Evolutionary conservation across 2,797 vertebrate genomes (phyloP).

Genomic region (Clamator glandarius): DNA sequence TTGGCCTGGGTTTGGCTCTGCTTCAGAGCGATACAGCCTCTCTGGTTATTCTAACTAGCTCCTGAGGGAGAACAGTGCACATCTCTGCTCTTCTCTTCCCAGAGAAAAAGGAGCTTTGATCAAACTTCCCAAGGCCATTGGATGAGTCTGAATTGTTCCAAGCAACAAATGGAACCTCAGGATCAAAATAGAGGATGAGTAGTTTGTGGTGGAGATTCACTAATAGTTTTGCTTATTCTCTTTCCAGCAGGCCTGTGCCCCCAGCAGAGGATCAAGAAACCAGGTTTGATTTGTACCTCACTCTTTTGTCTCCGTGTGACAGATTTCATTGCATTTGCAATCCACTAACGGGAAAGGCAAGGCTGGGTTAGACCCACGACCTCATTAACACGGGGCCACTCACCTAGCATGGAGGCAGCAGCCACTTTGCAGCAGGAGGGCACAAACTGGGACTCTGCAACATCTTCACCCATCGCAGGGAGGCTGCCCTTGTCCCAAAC

Average conservation of each 20-base stretch:
- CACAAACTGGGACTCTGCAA: neutral
- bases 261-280: conserved; percentile 62
- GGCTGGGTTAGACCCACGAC: neutral
- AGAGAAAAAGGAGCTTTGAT: neutral
- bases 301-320: neutral
- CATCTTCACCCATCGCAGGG: neutral
- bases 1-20: neutral
- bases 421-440: neutral
- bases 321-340: neutral
- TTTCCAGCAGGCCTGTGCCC: conserved; percentile 32
- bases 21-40: neutral
- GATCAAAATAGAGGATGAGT: neutral
- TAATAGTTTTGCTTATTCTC: neutral
- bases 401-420: neutral
- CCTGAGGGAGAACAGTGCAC: neutral
- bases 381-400: neutral
- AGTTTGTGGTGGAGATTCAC: neutral
- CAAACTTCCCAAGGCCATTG: neutral
- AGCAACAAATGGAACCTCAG: neutral
- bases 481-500: too few species aligned
- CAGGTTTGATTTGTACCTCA: conserved; percentile 12
- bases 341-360: neutral
- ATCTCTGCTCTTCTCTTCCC: neutral
- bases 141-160: neutral
- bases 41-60: neutral